Evolutionary conservation across 2,888 invertebrate species (phyloP), one percentile per base, ranked within the genome.

Genomic region (Serrognathus titanus): DNA sequence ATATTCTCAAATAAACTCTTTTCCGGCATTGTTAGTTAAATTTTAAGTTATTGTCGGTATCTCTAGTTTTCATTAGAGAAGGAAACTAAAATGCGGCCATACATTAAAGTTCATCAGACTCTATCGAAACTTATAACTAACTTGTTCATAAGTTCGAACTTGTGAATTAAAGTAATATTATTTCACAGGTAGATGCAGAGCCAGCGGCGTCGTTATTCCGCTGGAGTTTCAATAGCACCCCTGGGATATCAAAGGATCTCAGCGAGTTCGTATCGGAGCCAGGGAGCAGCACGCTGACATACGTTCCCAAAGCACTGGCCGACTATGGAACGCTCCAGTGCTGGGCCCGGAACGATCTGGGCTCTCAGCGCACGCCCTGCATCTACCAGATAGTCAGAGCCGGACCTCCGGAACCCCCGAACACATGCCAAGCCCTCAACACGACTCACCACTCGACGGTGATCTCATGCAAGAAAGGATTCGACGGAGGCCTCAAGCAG

Each of bases 251-350:
- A 35, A 68, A 71, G 55, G 78, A 79, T 56, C 68, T 78, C 59
- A 75, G 66, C 62, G 76, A 77, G 58, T 76, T 80, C 61, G 81
- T 73, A 35, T 69, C 71, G 35, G 70, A 69, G 20, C 82, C 71
- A 12, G 71, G 74, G 40, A 69, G 69, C 50, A 78, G 78, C 66
- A 65, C 75, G 56, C 71, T 79, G 59, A 76, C 74, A 7, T 85
- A 85, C 72, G 79, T 80, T 72, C 83, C 85, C 51, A 82, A 82
- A 59, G 80, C 81, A 1, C 82, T 84, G 36, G 81, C 84, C 1
- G 83, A 90, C 75, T 91, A 90, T 72, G 91, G 91, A 13, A 89
- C 89, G 71, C 80, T 91, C n/a, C 85, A 89, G 59, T 91, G 91
- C 67, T 85, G 88, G 74, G 90, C 87, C 0, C 80, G 81, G 46